Percentiles rank a stretch among this genome's conserved stretches.
These are phyloP conservation scores for Xiphophorus couchianus DNA, from an alignment of 2,113 vertebrate species.

Conservation along the genomic window DNA sequence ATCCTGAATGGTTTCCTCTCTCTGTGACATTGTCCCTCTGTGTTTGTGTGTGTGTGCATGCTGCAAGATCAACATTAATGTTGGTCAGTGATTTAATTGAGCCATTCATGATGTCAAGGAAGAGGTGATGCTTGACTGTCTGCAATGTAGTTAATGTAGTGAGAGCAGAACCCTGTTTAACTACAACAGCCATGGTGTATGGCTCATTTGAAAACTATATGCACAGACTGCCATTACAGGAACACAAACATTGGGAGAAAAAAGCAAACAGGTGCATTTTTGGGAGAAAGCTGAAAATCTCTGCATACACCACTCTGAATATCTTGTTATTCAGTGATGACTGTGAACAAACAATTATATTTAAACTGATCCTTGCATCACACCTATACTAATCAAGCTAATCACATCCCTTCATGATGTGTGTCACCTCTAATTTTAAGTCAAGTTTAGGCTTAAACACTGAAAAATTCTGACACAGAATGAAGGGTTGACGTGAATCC, in stretches of 20 bases:
- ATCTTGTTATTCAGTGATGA: too few species aligned
- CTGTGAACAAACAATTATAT: too few species aligned
- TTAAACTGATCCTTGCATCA: too few species aligned
- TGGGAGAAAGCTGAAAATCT: too few species aligned
- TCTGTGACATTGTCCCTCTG: constrained; percentile 14
- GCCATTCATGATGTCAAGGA: constrained; percentile 17
- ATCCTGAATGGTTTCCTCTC: constrained; percentile 54
- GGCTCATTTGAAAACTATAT: not conserved
- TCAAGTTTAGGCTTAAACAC: too few species aligned
- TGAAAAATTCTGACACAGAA: too few species aligned
- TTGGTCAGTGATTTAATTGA: constrained; percentile 51
- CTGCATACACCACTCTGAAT: too few species aligned
- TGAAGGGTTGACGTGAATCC: too few species aligned
- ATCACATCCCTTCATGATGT: too few species aligned
- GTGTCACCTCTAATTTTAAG: too few species aligned
- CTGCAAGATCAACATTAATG: constrained; percentile 24
- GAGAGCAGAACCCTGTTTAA: not conserved
- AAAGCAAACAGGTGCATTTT: not conserved
- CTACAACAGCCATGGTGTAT: not conserved
- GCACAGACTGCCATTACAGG: not conserved
- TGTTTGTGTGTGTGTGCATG: constrained; percentile 13
- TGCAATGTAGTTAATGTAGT: not conserved
- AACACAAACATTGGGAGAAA: not conserved
- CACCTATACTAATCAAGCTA: too few species aligned
- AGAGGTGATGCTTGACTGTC: constrained; percentile 17